These are phyloP conservation scores for Steinernema khuongi DNA, from an alignment of 1,140 invertebrate species.

Conservation along the genomic window DNA sequence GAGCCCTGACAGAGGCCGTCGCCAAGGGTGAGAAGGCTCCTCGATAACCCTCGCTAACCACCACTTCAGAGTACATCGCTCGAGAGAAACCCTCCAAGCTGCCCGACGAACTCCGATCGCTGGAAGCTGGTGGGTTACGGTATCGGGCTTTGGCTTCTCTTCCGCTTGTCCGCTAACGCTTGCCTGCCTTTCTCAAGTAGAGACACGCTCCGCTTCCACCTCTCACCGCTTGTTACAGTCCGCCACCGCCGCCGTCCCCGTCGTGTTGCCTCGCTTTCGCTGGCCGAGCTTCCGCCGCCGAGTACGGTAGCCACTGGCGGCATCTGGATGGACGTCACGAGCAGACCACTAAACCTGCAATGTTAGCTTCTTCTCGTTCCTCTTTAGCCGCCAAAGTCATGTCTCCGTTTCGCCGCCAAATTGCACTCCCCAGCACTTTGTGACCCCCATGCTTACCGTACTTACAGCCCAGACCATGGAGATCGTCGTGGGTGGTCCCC, in stretches of 20 bases:
- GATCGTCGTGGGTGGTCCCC: background rate
- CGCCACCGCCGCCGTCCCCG: background rate
- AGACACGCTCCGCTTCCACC: too few relatives aligned
- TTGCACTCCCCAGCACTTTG: background rate
- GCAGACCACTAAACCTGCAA: background rate
- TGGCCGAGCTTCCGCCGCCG: background rate
- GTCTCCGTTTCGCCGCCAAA: background rate
- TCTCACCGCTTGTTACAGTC: background rate
- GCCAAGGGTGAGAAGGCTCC: background rate
- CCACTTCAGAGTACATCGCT: background rate
- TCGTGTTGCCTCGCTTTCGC: slow-evolving; percentile 13
- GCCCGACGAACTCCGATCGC: background rate
- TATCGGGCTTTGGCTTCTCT: background rate
- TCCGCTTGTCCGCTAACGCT: background rate
- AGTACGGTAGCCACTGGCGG: background rate
- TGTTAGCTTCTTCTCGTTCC: background rate
- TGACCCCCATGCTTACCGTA: background rate
- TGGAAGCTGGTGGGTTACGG: background rate
- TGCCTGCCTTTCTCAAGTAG: too few relatives aligned
- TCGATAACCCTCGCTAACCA: background rate
- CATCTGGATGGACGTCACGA: background rate
- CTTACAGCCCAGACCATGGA: slow-evolving; percentile 2
- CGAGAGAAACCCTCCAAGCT: background rate
- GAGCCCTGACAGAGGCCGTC: background rate
- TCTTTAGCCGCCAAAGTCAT: background rate